phyloP scores from a whole-genome alignment of 2,888 invertebrate genomes.

The Pediacus dermestoides region DNA sequence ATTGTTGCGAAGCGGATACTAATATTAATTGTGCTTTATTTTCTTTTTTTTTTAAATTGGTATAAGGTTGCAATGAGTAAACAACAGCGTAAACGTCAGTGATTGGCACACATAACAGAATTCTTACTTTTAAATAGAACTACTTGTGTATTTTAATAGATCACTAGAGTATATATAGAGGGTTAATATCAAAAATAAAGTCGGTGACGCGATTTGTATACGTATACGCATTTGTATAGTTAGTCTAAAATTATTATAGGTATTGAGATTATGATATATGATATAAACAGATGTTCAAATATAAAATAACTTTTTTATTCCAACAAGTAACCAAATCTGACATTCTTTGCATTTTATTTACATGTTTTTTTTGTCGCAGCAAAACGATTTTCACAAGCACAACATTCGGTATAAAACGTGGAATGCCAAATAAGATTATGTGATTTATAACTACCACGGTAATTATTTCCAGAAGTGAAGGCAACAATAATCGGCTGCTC shows the following conservation, averaged over 20 bases:
- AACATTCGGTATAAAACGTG: too few species aligned
- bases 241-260: conserved; percentile 32
- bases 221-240: conserved; percentile 23
- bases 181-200: conserved; percentile 39
- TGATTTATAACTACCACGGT: too few species aligned
- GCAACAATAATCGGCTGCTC: too few species aligned
- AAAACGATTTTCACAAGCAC: too few species aligned
- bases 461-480: too few species aligned
- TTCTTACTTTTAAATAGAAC: conserved; percentile 36
- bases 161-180: conserved; percentile 35
- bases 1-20: too few species aligned
- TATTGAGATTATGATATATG: conserved; percentile 32
- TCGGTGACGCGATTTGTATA: conserved; percentile 30
- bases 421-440: too few species aligned
- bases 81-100: conserved; percentile 29
- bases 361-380: too few species aligned
- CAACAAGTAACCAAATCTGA: too few species aligned
- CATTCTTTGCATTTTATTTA: too few species aligned
- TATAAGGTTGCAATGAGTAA: conserved; percentile 5
- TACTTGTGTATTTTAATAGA: conserved; percentile 30
- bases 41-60: too few species aligned
- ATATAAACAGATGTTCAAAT: conserved; percentile 31
- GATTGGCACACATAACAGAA: conserved; percentile 39
- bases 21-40: too few species aligned
- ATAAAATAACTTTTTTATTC: conserved; percentile 23